Conservation (phyloP, 1,140 invertebrate genomes). For the Drosophila azteca region DNA sequence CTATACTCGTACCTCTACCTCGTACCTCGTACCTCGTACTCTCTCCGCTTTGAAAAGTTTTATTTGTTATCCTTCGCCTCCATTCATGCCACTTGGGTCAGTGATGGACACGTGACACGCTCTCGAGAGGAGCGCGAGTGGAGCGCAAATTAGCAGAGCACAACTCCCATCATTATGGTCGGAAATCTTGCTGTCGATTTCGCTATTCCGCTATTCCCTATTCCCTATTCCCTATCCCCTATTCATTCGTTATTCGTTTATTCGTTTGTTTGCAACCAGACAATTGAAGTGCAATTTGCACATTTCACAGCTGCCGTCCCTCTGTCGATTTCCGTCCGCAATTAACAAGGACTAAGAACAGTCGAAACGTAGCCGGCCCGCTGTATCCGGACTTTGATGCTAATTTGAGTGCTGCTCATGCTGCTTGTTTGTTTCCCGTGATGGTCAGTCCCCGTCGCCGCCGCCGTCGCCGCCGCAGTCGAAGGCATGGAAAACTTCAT, state of each 20-base stretch:
- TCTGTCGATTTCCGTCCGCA: conserved; percentile 34
- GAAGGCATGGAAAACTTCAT: not conserved
- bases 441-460: too few relatives aligned
- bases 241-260: conserved; percentile 13
- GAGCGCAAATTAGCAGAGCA: conserved; percentile 9
- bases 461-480: too few relatives aligned
- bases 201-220: not conserved
- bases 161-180: not conserved
- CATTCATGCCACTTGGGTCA: not conserved
- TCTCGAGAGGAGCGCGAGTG: not conserved
- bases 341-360: conserved; percentile 37
- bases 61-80: conserved; percentile 27
- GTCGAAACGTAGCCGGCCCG: not conserved
- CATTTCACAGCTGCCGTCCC: conserved; percentile 18
- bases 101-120: conserved; percentile 12
- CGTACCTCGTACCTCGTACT: too few relatives aligned
- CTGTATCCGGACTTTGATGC: conserved; percentile 21
- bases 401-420: conserved; percentile 22
- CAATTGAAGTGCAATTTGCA: conserved; percentile 67
- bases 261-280: conserved; percentile 47
- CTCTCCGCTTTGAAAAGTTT: conserved; percentile 26
- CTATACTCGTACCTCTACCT: too few relatives aligned
- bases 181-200: not conserved
- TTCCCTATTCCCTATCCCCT: not conserved
- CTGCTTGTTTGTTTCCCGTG: not conserved